A percentile compares a stretch with the other conserved stretches of the same genome.
phyloP scores from a whole-genome alignment of 2,797 vertebrate species.

The Xiphophorus birchmanni region DNA sequence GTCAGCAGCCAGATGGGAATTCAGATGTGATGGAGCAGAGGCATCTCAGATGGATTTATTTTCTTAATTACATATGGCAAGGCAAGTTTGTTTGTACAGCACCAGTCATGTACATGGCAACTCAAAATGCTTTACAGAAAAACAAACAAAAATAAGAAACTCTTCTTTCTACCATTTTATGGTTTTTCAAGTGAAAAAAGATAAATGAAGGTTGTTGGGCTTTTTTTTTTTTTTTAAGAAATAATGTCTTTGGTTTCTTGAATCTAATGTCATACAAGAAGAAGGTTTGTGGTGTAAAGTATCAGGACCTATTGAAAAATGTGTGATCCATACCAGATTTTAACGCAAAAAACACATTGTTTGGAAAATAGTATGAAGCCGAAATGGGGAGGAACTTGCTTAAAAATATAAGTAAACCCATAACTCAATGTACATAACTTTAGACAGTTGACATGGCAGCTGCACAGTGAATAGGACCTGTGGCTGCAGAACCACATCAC shows the following conservation, averaged over 20 bases:
- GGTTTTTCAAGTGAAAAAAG: neutral
- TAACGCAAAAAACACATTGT: neutral
- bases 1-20: slow-evolving; percentile 41
- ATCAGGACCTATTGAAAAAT: neutral
- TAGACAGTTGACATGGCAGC: neutral
- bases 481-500: neutral
- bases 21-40: slow-evolving; percentile 45
- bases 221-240: slow-evolving; percentile 76
- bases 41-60: slow-evolving; percentile 38
- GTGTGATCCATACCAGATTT: neutral
- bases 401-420: neutral
- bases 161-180: neutral
- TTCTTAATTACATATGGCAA: slow-evolving; percentile 50
- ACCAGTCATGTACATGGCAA: neutral
- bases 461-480: neutral
- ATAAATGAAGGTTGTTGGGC: slow-evolving; percentile 42
- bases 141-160: neutral
- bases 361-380: neutral
- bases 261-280: neutral
- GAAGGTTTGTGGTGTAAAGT: neutral
- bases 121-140: neutral
- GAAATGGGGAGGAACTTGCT: no score
- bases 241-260: slow-evolving; percentile 48
- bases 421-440: neutral
- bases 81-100: neutral